Conservation (phyloP, 2,113 vertebrate species). For the Thamnaconus septentrionalis region DNA sequence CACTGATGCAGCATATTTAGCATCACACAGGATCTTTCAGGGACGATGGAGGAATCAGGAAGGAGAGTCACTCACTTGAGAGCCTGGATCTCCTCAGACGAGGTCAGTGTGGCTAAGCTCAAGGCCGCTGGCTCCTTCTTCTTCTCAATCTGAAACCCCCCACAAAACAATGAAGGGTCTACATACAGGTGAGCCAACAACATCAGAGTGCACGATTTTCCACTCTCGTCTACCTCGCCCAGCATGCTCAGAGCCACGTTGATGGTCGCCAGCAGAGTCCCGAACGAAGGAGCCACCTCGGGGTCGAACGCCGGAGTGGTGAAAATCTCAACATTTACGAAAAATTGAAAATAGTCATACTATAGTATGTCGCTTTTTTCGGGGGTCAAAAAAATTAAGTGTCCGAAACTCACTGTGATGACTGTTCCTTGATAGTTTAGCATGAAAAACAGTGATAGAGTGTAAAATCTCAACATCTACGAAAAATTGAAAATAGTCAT, state of each 20-base stretch:
- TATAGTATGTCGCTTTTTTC: no score
- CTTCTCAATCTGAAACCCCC: constrained; percentile 92
- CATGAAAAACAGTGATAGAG: no score
- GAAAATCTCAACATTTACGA: no score
- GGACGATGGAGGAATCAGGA: neutral
- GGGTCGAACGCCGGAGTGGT: constrained; percentile 94
- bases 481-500: no score
- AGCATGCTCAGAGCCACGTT: constrained; percentile 94
- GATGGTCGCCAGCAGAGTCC: constrained; percentile 93
- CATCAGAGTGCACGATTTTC: neutral
- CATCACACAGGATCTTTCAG: no score
- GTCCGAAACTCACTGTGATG: no score
- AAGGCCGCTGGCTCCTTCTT: constrained; percentile 88
- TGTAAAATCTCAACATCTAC: no score
- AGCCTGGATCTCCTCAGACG: constrained; percentile 86
- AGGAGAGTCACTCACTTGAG: constrained; percentile 81
- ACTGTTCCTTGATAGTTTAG: no score
- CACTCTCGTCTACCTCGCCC: constrained; percentile 81
- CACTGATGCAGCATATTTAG: no score
- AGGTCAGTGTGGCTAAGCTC: constrained; percentile 80
- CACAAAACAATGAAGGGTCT: neutral
- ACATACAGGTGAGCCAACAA: neutral
- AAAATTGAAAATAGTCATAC: no score
- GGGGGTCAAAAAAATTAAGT: no score
- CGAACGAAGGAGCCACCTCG: constrained; percentile 93